These are phyloP conservation scores for Microcebus lehilahytsara DNA, from an alignment of 2,113 vertebrate genomes.

Conservation along the genomic window DNA sequence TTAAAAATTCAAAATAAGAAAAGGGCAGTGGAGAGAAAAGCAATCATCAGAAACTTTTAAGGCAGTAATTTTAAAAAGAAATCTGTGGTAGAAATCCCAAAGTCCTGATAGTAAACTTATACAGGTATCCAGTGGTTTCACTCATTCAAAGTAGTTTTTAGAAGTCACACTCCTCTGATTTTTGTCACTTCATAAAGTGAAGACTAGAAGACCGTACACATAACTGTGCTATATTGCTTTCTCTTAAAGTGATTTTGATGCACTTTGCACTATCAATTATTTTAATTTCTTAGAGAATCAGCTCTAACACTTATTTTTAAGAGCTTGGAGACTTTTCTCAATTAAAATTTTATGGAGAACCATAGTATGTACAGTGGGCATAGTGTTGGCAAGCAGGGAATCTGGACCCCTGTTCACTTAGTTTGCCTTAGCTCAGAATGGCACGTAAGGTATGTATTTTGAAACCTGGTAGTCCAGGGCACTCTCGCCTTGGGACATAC, in stretches of 20 bases:
- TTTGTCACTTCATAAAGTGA: background rate
- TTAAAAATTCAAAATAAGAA: background rate
- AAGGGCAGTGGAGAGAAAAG: background rate
- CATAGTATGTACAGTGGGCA: background rate
- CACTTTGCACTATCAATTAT: background rate
- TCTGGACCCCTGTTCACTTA: background rate
- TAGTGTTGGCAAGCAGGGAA: accelerated
- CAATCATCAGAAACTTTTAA: background rate
- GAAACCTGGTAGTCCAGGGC: background rate
- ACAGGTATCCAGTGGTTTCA: background rate
- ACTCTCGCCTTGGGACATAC: background rate
- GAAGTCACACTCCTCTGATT: background rate
- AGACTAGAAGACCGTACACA: background rate
- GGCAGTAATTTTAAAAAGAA: background rate
- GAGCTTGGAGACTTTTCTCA: background rate
- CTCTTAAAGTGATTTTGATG: background rate
- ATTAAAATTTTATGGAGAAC: background rate
- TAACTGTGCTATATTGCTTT: background rate
- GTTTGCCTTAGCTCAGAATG: background rate
- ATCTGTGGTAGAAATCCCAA: background rate
- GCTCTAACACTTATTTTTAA: background rate
- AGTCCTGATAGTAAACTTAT: background rate
- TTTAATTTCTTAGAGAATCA: background rate
- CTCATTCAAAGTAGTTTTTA: background rate
- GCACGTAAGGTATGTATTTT: background rate